Conservation (phyloP, 2,113 vertebrate species). For the Austrofundulus limnaeus region DNA sequence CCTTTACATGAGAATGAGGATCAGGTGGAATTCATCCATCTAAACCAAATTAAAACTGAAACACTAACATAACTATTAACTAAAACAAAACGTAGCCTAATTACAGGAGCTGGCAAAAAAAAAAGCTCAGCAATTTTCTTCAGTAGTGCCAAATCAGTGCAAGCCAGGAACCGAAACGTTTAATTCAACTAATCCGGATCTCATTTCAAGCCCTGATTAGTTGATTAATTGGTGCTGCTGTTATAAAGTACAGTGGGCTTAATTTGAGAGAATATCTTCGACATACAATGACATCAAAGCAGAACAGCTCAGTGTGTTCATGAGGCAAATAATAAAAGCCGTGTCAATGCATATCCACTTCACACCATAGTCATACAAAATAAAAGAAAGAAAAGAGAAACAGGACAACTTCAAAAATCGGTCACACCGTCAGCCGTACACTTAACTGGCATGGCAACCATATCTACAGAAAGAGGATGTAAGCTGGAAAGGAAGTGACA, state of each 20-base stretch:
- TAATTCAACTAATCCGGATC: constrained; percentile 62
- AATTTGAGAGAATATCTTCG: constrained; percentile 13
- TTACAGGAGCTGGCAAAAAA: constrained; percentile 4
- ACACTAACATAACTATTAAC: no score
- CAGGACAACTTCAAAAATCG: constrained; percentile 40
- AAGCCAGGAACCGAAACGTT: constrained; percentile 53
- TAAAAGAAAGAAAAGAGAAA: constrained; percentile 7
- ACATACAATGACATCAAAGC: constrained; percentile 43
- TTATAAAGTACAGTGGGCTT: constrained; percentile 22
- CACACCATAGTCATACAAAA: constrained; percentile 53
- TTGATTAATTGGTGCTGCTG: constrained; percentile 41
- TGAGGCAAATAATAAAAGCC: constrained; percentile 39
- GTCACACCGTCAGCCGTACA: constrained; percentile 57
- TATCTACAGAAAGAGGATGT: constrained; percentile 58
- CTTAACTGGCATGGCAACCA: constrained; percentile 57
- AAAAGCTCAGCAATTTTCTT: constrained; percentile 1
- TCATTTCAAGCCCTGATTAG: constrained; percentile 38
- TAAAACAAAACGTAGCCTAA: no score
- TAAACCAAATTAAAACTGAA: background rate
- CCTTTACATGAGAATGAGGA: constrained; percentile 4
- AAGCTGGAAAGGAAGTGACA: constrained; percentile 64
- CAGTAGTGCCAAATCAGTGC: constrained; percentile 29
- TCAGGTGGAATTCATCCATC: constrained; percentile 12
- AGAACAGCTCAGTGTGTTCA: constrained; percentile 36
- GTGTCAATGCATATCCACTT: constrained; percentile 57